phyloP scores from a whole-genome alignment of 2,888 invertebrate species.

The Chouioia cunea region DNA sequence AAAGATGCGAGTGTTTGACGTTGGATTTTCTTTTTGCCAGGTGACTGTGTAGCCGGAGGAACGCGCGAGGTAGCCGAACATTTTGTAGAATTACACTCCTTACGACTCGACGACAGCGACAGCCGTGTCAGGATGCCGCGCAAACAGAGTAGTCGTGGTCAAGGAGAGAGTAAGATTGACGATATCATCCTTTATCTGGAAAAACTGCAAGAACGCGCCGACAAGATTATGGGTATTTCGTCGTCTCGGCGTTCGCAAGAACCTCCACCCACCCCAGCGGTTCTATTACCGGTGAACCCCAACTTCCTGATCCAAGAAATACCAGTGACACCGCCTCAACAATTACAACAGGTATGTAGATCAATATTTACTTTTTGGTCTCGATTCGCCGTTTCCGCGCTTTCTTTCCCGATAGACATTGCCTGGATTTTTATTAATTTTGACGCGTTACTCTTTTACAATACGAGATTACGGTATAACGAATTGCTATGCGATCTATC shows the following conservation, averaged over 20 bases:
- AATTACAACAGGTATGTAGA: slow-evolving; percentile 63
- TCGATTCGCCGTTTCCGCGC: no score
- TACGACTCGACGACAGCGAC: slow-evolving; percentile 59
- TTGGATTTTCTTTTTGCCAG: slow-evolving; percentile 47
- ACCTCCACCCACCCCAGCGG: slow-evolving; percentile 63
- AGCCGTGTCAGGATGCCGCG: slow-evolving; percentile 38
- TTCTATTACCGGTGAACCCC: slow-evolving; percentile 56
- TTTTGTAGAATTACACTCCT: slow-evolving; percentile 62
- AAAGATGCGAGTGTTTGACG: no score
- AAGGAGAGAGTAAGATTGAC: slow-evolving; percentile 59
- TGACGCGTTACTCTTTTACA: no score
- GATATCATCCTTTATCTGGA: slow-evolving; percentile 63
- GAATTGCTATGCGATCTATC: no score
- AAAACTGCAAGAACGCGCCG: slow-evolving; percentile 63
- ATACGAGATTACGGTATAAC: no score
- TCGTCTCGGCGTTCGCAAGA: slow-evolving; percentile 65
- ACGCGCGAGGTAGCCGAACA: slow-evolving; percentile 65
- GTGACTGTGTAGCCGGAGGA: slow-evolving; percentile 63
- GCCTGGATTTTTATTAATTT: no score
- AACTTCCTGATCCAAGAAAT: slow-evolving; percentile 63
- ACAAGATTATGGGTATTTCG: slow-evolving; percentile 59
- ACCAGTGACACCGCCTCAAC: slow-evolving; percentile 59
- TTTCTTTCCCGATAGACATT: no score
- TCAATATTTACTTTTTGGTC: no score
- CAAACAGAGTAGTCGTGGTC: no score